A percentile compares a stretch with the other conserved stretches of the same genome.
Conservation (phyloP, 2,797 vertebrate genomes). For the Platyrinchus mystaceus region DNA sequence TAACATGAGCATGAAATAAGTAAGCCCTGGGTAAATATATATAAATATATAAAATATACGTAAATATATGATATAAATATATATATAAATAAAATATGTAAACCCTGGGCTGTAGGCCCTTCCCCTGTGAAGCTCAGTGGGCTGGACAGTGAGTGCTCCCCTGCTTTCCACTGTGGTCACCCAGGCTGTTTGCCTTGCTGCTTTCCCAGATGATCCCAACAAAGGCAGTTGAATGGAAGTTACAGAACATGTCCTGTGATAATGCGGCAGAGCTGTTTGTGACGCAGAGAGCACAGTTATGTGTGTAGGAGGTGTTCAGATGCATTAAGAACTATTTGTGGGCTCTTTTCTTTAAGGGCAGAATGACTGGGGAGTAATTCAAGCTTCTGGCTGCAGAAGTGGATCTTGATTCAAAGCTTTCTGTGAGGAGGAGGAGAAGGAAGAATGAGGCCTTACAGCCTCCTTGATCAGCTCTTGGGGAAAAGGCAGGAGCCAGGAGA, state of each 20-base stretch:
- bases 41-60: not conserved
- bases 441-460: not conserved
- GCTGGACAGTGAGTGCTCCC: not conserved
- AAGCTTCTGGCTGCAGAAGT: conserved; percentile 24
- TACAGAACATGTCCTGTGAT: not conserved
- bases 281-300: not conserved
- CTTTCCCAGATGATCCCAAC: not conserved
- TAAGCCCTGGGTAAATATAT: not conserved
- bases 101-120: not conserved
- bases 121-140: rapidly evolving
- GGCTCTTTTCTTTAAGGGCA: conserved; percentile 26
- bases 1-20: not conserved
- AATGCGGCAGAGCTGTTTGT: not conserved
- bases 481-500: not conserved
- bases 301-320: conserved; percentile 37
- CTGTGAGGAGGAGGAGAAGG: not conserved
- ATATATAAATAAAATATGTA: rapidly evolving
- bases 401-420: conserved; percentile 12
- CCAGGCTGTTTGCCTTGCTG: rapidly evolving
- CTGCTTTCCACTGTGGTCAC: not conserved
- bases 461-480: not conserved
- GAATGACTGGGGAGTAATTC: conserved; percentile 21
- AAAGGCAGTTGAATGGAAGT: not conserved
- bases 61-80: not conserved
- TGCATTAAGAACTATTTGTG: conserved; percentile 26